Percentiles rank a stretch among this genome's conserved stretches.
Conservation (phyloP, 2,888 invertebrate species). For the Ctena decussata region DNA sequence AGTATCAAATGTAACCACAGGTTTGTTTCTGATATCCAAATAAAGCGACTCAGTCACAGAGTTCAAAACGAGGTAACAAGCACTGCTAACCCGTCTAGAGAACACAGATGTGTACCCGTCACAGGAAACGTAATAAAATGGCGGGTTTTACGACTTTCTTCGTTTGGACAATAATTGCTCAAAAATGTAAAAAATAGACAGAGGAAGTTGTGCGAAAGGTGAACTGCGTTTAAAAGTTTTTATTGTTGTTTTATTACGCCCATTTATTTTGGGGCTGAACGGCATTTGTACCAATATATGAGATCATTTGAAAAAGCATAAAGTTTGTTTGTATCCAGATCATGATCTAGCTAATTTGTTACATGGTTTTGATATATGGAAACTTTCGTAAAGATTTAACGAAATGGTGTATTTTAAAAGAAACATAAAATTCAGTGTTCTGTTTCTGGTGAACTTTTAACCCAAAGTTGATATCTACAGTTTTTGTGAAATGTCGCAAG, state of each 20-base stretch:
- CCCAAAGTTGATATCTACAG: too few species aligned
- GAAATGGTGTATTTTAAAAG: too few species aligned
- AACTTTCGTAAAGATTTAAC: too few species aligned
- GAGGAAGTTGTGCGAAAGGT: constrained; percentile 17
- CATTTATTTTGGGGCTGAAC: not conserved
- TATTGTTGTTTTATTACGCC: not conserved
- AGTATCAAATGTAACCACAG: not conserved
- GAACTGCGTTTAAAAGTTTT: not conserved
- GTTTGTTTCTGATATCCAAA: not conserved
- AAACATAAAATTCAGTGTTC: too few species aligned
- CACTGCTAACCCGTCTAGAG: constrained; percentile 28
- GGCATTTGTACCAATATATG: not conserved
- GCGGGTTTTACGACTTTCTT: constrained; percentile 46
- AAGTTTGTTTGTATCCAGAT: not conserved
- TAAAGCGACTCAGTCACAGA: not conserved
- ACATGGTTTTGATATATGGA: too few species aligned
- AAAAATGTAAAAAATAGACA: constrained; percentile 9
- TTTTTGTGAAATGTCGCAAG: too few species aligned
- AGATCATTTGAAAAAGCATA: not conserved
- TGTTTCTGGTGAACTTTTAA: too few species aligned
- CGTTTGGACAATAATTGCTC: constrained; percentile 3
- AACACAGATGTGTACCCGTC: constrained; percentile 49
- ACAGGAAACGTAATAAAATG: constrained; percentile 46
- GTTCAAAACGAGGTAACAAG: constrained; percentile 11
- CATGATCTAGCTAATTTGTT: not conserved